phyloP scores from a whole-genome alignment of 2,888 invertebrate species.

The Clusia tigrina region DNA sequence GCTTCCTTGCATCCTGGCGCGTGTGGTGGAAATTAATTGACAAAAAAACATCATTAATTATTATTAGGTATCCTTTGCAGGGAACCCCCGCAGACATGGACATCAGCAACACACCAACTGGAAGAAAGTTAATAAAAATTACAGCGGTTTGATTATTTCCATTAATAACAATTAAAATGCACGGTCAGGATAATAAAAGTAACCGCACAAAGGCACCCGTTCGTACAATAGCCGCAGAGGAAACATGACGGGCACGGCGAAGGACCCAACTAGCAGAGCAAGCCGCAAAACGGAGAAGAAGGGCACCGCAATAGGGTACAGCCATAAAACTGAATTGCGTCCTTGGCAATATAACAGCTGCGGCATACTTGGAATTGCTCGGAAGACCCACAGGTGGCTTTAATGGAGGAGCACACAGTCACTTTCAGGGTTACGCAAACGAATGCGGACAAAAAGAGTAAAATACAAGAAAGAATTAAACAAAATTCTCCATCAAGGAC shows the following conservation, averaged over 20 bases:
- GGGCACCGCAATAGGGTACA: background rate
- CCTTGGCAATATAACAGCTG: slow-evolving; percentile 7
- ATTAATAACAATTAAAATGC: slow-evolving; percentile 55
- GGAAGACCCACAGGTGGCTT: slow-evolving; percentile 1
- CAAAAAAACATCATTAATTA: background rate
- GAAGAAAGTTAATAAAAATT: slow-evolving; percentile 48
- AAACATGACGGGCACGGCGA: background rate
- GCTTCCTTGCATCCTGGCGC: background rate
- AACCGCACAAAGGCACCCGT: background rate
- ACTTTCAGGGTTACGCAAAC: background rate
- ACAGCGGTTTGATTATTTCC: slow-evolving; percentile 42
- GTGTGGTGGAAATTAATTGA: background rate
- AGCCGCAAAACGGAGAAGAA: background rate
- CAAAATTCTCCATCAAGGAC: background rate
- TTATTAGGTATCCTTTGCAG: background rate
- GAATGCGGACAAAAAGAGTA: background rate
- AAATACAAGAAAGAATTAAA: background rate
- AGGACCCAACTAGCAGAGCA: background rate
- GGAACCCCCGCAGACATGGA: background rate
- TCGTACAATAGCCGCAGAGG: background rate
- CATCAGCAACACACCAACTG: background rate
- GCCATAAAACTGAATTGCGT: background rate
- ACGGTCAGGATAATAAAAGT: slow-evolving; percentile 23
- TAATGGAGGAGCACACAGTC: background rate
- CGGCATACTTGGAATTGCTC: background rate